Percentiles rank a stretch among this genome's conserved stretches.
phyloP scores from a whole-genome alignment of 2,797 vertebrate species.

The Sciurus carolinensis region DNA sequence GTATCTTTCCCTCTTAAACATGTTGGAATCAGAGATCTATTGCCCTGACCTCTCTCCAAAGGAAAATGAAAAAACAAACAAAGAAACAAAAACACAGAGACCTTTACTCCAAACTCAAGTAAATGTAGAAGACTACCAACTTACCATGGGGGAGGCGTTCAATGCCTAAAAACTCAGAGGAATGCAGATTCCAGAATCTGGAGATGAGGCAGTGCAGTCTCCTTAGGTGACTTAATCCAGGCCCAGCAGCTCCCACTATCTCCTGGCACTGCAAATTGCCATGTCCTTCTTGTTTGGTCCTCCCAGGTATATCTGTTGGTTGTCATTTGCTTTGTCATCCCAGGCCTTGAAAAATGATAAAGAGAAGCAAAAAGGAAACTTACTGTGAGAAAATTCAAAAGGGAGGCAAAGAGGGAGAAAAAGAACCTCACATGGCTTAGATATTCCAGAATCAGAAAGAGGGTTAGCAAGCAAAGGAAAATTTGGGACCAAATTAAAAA shows the following conservation, averaged over 20 bases:
- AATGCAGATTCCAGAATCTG: not conserved
- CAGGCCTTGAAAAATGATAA: slow-evolving; percentile 35
- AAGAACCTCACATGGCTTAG: not conserved
- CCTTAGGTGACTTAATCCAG: not conserved
- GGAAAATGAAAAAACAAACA: not conserved
- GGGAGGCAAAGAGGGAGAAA: not conserved
- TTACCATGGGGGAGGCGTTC: not conserved
- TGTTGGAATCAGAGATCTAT: not conserved
- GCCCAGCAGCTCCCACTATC: not conserved
- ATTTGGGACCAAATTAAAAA: slow-evolving; percentile 13
- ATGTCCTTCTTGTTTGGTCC: not conserved
- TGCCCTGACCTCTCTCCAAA: not conserved
- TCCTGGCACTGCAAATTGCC: not conserved
- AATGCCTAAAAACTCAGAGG: not conserved
- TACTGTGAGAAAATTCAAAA: slow-evolving; percentile 13
- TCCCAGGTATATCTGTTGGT: not conserved
- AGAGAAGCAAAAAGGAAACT: not conserved
- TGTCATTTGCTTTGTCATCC: not conserved
- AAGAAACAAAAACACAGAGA: not conserved
- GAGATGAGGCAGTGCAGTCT: not conserved
- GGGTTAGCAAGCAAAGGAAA: slow-evolving; percentile 27
- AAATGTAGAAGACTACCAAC: not conserved
- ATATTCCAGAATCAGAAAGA: slow-evolving; percentile 49
- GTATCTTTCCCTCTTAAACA: not conserved
- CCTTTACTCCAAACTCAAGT: not conserved